A percentile compares a stretch with the other conserved stretches of the same genome.
Conservation (phyloP, 2,113 vertebrate species). For the Theristicus caerulescens region DNA sequence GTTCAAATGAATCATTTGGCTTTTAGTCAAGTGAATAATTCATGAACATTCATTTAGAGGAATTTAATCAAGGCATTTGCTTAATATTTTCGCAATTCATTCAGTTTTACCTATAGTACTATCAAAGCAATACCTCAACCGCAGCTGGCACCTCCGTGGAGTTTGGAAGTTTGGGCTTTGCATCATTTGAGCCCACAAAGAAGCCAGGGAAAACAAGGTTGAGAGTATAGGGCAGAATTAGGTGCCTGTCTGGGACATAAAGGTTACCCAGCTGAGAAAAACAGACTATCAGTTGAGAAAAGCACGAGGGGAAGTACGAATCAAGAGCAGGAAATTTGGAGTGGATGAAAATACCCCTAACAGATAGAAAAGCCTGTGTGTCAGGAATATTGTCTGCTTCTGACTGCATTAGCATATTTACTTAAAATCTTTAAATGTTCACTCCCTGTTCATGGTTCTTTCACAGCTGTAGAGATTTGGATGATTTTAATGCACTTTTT, state of each 20-base stretch:
- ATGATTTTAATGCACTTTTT: neutral
- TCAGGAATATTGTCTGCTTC: neutral
- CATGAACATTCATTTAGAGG: neutral
- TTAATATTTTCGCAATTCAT: neutral
- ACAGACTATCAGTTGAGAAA: neutral
- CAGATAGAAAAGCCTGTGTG: neutral
- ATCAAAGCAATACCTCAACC: neutral
- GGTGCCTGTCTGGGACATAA: neutral
- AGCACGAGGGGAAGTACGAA: neutral
- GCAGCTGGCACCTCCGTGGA: neutral
- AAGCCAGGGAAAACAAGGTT: neutral
- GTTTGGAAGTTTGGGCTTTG: neutral
- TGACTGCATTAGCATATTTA: neutral
- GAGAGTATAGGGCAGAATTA: neutral
- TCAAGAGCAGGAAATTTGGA: neutral
- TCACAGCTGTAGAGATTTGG: neutral
- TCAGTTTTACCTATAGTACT: neutral
- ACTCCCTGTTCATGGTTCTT: neutral
- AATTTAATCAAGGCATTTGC: neutral
- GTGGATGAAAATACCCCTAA: neutral
- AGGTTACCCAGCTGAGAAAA: neutral
- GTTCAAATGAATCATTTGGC: neutral
- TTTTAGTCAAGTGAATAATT: constrained; percentile 13
- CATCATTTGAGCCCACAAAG: neutral
- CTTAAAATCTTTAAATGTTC: neutral